Evolutionary conservation across 1,140 invertebrate genomes (phyloP), one percentile per base, ranked within the genome.

Genomic region (Anadara kagoshimensis): DNA sequence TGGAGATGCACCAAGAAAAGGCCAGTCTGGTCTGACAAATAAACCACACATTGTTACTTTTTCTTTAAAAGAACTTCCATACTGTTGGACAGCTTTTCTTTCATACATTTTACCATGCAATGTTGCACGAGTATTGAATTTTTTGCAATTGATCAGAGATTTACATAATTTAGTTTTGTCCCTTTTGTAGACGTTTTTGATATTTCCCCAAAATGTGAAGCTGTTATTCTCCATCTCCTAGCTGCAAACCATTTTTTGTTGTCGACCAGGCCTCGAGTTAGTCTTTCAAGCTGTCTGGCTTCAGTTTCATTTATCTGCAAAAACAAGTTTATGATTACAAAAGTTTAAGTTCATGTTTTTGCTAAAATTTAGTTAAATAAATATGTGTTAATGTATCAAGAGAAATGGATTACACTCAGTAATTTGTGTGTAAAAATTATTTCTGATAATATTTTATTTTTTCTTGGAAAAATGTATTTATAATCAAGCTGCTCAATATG

Each of bases 1-100:
- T n/a, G n/a, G n/a, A n/a, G 68, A 56, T 26, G 53, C 68, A n/a
- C 51, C 74, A 53, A 71, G 43, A 47, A 58, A 72, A 11, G 74
- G 74, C 16, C 58, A 24, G 18, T 41, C 45, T 44, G 14, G 12
- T 4, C n/a, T 43, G 16, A 76, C 41, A 64, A 70, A 76, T 7
- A 76, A 44, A 45, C 74, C 57, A 20, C 22, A n/a, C n/a, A n/a
- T n/a, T n/a, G n/a, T n/a, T n/a, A n/a, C n/a, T n/a, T n/a, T 63
- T 8, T 44, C 8, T 47, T 29, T 20, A 45, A 51, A 49, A 20
- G 16, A 18, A 18, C 29, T 18, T 49, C 56, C 64, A 56, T 56
- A 67, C 29, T 51, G 29, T 11, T 53, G 11, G 12, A 67, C 10
- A 8, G 64, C 53, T 56, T 47, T 67, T 56, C 5, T 20, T 54